phyloP scores from a whole-genome alignment of 2,113 vertebrate species.

The Podarcis raffonei region DNA sequence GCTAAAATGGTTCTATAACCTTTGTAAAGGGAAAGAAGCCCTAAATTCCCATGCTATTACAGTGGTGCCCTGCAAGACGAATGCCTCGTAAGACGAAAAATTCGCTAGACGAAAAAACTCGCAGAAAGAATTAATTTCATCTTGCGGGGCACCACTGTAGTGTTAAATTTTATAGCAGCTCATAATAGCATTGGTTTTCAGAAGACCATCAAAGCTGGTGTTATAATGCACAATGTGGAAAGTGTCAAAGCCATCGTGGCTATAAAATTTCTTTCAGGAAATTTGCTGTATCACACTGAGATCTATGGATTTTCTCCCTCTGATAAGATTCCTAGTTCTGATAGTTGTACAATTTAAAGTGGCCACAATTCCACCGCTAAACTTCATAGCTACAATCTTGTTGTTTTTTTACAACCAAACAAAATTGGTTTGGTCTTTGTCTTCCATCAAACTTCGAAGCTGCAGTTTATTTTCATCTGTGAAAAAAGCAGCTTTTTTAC shows the following conservation, averaged over 20 bases:
- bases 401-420: slow-evolving; percentile 47
- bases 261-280: slow-evolving; percentile 40
- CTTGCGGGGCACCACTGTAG: too few species aligned
- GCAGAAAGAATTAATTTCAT: too few species aligned
- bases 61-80: too few species aligned
- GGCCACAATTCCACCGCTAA: background rate
- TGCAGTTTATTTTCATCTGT: background rate
- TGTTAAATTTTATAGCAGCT: background rate
- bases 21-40: background rate
- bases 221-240: slow-evolving; percentile 22
- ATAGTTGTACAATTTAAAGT: slow-evolving; percentile 11
- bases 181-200: background rate
- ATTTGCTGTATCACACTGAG: slow-evolving; percentile 23
- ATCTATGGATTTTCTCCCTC: slow-evolving; percentile 20
- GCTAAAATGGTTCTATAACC: background rate
- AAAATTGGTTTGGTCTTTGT: background rate
- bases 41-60: background rate
- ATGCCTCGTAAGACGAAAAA: too few species aligned
- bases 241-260: background rate
- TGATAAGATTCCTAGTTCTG: slow-evolving; percentile 21
- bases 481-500: slow-evolving; percentile 34
- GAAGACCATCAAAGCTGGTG: background rate
- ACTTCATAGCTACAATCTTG: slow-evolving; percentile 38
- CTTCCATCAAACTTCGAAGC: background rate
- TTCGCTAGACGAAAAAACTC: too few species aligned